Evolutionary conservation across 1,140 invertebrate species (phyloP).

Genomic region (Drosophila asahinai): DNA sequence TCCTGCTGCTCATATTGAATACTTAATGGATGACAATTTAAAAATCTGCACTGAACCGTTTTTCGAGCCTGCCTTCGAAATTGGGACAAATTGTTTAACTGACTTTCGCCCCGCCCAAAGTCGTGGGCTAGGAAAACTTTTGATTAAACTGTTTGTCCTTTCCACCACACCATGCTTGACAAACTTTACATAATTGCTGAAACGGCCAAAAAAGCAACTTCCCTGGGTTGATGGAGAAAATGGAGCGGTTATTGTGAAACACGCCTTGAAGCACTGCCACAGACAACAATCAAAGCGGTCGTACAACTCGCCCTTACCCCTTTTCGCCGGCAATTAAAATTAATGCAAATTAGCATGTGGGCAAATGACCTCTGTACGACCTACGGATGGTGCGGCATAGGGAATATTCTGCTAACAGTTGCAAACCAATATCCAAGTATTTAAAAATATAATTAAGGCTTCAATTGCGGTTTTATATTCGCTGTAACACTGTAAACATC

Average conservation of each 20-base stretch:
- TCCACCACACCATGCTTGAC: constrained; percentile 36
- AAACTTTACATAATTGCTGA: constrained; percentile 73
- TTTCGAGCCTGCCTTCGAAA: not conserved
- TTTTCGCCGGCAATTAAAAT: constrained; percentile 44
- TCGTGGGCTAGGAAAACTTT: constrained; percentile 22
- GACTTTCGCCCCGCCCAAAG: constrained; percentile 16
- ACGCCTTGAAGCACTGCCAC: constrained; percentile 37
- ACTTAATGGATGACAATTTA: not conserved
- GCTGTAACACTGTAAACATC: not conserved
- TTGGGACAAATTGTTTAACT: constrained; percentile 39
- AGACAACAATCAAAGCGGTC: constrained; percentile 58
- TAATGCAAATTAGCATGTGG: constrained; percentile 31
- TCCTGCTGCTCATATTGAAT: not conserved
- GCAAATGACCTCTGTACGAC: constrained; percentile 14
- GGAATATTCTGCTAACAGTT: not conserved
- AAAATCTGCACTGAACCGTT: constrained; percentile 1
- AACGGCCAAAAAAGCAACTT: constrained; percentile 62
- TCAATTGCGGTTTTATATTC: too few species aligned
- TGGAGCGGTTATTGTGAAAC: constrained; percentile 51
- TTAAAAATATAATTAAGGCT: not conserved
- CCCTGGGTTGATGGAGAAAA: constrained; percentile 14
- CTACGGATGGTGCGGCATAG: not conserved
- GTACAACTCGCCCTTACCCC: constrained; percentile 17
- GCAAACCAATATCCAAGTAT: not conserved
- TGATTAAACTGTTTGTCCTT: constrained; percentile 46